Percentiles rank a stretch among this genome's conserved stretches.
These are phyloP conservation scores for Perizoma flavofasciatum DNA, from an alignment of 2,888 invertebrate species.

Conservation along the genomic window DNA sequence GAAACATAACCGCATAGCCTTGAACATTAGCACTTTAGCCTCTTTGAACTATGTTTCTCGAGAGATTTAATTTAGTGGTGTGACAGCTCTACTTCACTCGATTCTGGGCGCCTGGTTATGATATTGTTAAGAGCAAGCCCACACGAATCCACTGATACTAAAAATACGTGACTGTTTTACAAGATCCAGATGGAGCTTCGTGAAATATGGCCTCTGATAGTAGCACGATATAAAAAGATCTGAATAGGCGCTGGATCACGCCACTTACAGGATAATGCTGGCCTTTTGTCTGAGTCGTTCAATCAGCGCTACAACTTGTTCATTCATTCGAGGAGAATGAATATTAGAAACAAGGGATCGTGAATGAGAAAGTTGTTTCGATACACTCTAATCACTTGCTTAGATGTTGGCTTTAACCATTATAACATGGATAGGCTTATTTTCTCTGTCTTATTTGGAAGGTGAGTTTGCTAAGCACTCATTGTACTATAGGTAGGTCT, in stretches of 20 bases:
- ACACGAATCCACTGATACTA: conserved; percentile 62
- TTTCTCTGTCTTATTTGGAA: conserved; percentile 10
- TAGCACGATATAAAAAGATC: conserved; percentile 61
- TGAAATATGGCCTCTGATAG: conserved; percentile 62
- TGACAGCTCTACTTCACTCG: conserved; percentile 40
- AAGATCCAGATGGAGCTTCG: conserved; percentile 50
- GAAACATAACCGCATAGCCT: conserved; percentile 16
- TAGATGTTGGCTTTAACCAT: conserved; percentile 35
- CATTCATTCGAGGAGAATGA: conserved; percentile 53
- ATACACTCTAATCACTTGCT: conserved; percentile 40
- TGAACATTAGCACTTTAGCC: conserved; percentile 48
- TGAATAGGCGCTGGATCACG: conserved; percentile 60
- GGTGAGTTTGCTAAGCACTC: no score
- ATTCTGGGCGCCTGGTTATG: conserved; percentile 56
- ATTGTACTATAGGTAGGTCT: no score
- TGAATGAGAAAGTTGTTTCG: conserved; percentile 44
- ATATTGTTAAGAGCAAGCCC: conserved; percentile 62
- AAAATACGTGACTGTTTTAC: conserved; percentile 71
- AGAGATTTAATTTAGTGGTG: conserved; percentile 61
- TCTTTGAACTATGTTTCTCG: conserved; percentile 52
- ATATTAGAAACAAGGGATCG: conserved; percentile 49
- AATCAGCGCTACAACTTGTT: conserved; percentile 52
- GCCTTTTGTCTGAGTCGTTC: conserved; percentile 64
- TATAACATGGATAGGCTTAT: conserved; percentile 26
- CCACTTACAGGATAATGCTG: conserved; percentile 63